Conservation (phyloP, 2,797 vertebrate species). For the Girardinus metallicus region DNA sequence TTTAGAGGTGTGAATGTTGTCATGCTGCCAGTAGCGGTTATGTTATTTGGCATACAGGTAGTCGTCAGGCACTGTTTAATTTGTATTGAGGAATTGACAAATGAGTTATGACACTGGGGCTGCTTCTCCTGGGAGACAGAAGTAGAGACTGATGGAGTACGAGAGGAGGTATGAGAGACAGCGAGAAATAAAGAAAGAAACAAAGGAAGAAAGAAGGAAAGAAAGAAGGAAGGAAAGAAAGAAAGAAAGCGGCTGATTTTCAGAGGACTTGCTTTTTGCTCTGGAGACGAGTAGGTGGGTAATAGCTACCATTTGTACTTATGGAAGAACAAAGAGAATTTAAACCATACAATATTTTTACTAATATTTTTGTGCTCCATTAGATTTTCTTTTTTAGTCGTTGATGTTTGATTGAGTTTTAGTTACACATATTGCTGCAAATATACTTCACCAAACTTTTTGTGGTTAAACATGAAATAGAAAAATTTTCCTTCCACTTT, state of each 20-base stretch:
- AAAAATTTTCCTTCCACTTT: not conserved
- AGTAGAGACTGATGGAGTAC: conserved; percentile 65
- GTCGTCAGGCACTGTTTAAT: conserved; percentile 77
- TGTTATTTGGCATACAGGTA: conserved; percentile 77
- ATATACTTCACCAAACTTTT: not conserved
- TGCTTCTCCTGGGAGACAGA: conserved; percentile 68
- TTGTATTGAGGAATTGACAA: conserved; percentile 81
- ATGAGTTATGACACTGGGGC: conserved; percentile 79
- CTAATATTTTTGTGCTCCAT: conserved; percentile 25
- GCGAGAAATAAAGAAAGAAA: not conserved
- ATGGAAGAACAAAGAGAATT: conserved; percentile 47
- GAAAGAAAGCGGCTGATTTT: not conserved
- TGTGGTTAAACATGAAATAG: not conserved
- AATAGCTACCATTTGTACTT: conserved; percentile 64
- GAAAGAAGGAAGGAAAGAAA: not conserved
- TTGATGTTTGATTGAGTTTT: not conserved
- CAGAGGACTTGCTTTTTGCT: conserved; percentile 62
- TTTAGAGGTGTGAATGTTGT: conserved; percentile 62
- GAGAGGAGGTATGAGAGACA: conserved; percentile 50
- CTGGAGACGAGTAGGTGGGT: conserved; percentile 36
- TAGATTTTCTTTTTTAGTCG: not conserved
- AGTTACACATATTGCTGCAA: conserved; percentile 1
- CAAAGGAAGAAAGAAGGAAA: not conserved
- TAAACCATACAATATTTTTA: conserved; percentile 25
- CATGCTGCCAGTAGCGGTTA: conserved; percentile 72